Conservation (phyloP, 1,140 invertebrate genomes). For the Pseudomyrmex pallidus region DNA sequence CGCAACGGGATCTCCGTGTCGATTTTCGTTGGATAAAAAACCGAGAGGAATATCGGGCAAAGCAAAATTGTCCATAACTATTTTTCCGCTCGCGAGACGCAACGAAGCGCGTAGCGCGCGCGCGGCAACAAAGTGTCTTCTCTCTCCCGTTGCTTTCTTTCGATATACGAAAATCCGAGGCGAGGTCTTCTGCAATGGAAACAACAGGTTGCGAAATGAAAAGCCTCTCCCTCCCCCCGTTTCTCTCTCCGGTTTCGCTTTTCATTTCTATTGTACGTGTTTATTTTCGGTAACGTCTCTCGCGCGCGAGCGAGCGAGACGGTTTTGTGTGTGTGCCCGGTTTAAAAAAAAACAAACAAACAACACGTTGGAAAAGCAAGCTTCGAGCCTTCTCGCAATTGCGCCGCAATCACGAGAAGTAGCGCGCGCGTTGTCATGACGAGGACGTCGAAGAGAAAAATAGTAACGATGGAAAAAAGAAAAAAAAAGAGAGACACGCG, state of each 20-base stretch:
- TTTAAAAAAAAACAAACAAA: constrained; percentile 19
- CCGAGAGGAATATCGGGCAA: too few species aligned
- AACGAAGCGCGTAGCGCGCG: too few species aligned
- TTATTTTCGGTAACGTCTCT: constrained; percentile 51
- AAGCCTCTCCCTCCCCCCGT: too few species aligned
- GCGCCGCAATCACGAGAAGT: constrained; percentile 70
- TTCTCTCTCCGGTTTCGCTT: not conserved
- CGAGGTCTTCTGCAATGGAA: constrained; percentile 3
- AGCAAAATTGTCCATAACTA: too few species aligned
- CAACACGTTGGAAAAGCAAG: constrained; percentile 31
- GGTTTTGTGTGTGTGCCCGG: constrained; percentile 20
- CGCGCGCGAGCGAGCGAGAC: constrained; percentile 13
- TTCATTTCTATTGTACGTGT: constrained; percentile 56
- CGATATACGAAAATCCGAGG: not conserved
- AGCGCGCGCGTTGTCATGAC: constrained; percentile 37
- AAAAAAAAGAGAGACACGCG: constrained; percentile 1
- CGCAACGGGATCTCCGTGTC: too few species aligned
- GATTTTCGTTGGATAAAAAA: too few species aligned
- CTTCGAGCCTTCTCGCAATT: constrained; percentile 45
- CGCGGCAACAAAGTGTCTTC: too few species aligned
- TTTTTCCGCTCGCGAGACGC: not conserved
- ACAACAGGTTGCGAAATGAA: not conserved
- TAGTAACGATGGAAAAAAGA: constrained; percentile 33
- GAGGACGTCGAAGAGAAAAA: constrained; percentile 66
- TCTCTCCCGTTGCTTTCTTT: not conserved